Evolutionary conservation across 2,888 invertebrate genomes (phyloP).

Genomic region (Amiota minor): DNA sequence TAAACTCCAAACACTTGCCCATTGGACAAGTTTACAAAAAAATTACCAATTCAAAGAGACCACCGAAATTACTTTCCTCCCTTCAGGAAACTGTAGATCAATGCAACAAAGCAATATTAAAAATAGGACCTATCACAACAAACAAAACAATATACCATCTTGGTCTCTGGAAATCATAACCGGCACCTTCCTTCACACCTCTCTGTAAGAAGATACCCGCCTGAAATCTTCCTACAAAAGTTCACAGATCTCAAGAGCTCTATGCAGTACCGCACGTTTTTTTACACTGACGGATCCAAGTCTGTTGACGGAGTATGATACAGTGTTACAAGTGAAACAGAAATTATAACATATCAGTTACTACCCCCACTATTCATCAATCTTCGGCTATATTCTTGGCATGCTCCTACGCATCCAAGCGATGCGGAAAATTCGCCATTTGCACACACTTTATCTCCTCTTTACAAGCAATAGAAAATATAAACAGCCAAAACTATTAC

Average conservation of each 20-base stretch:
- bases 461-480: too few species aligned
- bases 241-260: too few species aligned
- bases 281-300: conserved; percentile 29
- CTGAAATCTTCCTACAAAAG: too few species aligned
- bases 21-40: conserved; percentile 25
- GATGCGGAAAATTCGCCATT: conserved; percentile 9
- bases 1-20: conserved; percentile 29
- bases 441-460: conserved; percentile 30
- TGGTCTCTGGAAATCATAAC: conserved; percentile 25
- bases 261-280: too few species aligned
- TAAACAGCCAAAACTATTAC: too few species aligned
- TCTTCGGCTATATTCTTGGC: conserved; percentile 18
- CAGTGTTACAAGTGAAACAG: conserved; percentile 26
- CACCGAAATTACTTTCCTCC: conserved; percentile 22
- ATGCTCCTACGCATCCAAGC: neutral
- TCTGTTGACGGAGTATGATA: conserved; percentile 24
- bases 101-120: conserved; percentile 23
- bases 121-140: conserved; percentile 6
- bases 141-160: conserved; percentile 19
- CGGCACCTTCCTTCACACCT: too few species aligned
- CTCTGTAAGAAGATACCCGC: too few species aligned
- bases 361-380: too few species aligned
- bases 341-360: conserved; percentile 15
- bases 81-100: conserved; percentile 26
- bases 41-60: conserved; percentile 24